phyloP scores from a whole-genome alignment of 2,888 invertebrate species.

The Seira musarum region DNA sequence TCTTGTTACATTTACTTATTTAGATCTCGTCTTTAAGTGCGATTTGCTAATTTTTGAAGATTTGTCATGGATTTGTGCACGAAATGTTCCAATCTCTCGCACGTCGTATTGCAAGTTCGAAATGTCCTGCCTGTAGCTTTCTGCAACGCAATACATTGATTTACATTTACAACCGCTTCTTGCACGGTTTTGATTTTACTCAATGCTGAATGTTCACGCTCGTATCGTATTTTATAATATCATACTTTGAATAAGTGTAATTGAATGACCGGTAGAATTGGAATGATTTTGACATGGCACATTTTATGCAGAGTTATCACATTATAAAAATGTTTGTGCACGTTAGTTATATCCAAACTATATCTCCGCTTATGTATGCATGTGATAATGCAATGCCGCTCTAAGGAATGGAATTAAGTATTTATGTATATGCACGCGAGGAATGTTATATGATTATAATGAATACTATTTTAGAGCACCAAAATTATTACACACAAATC shows the following conservation, averaged over 20 bases:
- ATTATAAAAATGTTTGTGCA: no score
- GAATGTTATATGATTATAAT: no score
- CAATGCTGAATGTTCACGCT: not conserved
- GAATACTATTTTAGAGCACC: no score
- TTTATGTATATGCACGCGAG: no score
- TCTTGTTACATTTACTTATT: not conserved
- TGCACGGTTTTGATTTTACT: not conserved
- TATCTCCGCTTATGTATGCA: no score
- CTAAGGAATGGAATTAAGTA: no score
- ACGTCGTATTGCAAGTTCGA: not conserved
- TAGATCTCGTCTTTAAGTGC: not conserved
- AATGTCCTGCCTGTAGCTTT: not conserved
- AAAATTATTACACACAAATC: no score
- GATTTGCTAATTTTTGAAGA: not conserved
- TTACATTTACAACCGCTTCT: not conserved
- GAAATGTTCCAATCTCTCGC: not conserved
- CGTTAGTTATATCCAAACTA: no score
- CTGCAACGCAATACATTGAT: not conserved
- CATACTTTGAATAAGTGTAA: not conserved
- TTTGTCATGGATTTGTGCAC: conserved; percentile 3
- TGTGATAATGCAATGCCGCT: no score
- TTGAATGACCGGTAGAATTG: not conserved
- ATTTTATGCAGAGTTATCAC: not conserved
- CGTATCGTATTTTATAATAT: not conserved
- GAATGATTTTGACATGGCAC: not conserved